Percentiles rank a stretch among this genome's conserved stretches.
phyloP scores from a whole-genome alignment of 2,888 invertebrate genomes.

The Drosophila kambysellisi region DNA sequence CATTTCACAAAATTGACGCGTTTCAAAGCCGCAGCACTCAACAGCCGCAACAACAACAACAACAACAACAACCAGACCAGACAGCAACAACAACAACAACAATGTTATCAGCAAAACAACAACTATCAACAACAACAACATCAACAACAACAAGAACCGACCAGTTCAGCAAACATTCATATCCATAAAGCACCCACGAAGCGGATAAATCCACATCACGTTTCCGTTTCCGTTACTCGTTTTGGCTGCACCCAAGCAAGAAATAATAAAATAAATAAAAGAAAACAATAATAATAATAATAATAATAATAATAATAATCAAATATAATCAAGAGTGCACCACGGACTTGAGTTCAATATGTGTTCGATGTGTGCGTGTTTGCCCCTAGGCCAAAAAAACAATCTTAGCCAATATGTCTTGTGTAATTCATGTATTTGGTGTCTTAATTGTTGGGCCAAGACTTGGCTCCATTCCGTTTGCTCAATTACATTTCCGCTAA shows the following conservation, averaged over 20 bases:
- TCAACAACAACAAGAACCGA: slow-evolving; percentile 20
- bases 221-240: slow-evolving; percentile 45
- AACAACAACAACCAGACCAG: slow-evolving; percentile 14
- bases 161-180: slow-evolving; percentile 48
- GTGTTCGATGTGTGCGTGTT: slow-evolving; percentile 50
- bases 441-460: slow-evolving; percentile 25
- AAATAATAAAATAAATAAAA: slow-evolving; percentile 1
- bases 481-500: slow-evolving; percentile 30
- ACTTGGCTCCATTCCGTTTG: neutral
- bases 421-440: slow-evolving; percentile 42
- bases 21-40: slow-evolving; percentile 51
- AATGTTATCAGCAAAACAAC: slow-evolving; percentile 21
- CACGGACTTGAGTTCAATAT: slow-evolving; percentile 45
- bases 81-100: slow-evolving; percentile 21
- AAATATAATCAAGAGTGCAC: slow-evolving; percentile 23
- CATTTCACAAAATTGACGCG: slow-evolving; percentile 41
- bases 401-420: slow-evolving; percentile 65
- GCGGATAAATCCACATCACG: slow-evolving; percentile 53
- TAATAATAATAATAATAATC: neutral
- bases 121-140: slow-evolving; percentile 7
- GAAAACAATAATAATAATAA: neutral
- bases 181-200: slow-evolving; percentile 62
- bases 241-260: slow-evolving; percentile 40
- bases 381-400: slow-evolving; percentile 24
- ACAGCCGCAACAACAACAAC: slow-evolving; percentile 40